Base-by-base conservation (phyloP, 2,888 invertebrate genomes). In the Epistrophella euchroma region DNA sequence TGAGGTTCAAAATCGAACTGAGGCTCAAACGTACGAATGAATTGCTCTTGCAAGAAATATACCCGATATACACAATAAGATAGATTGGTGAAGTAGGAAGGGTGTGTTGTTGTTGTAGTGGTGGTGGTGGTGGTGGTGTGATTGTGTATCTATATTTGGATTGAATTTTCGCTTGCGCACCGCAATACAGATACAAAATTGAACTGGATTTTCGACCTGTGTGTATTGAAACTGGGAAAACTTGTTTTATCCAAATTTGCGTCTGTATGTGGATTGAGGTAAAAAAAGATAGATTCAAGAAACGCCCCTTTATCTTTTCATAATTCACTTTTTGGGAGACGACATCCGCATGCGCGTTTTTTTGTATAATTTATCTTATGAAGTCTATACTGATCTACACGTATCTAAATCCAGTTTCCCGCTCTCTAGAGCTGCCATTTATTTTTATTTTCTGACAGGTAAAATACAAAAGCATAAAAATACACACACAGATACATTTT, bases 1-100 rank as follows among this genome's bases (percentile, higher is more conserved):
- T 77, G 82, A 82, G 82, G 77, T 78, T 86, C 86, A 74, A 78
- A 78, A 71, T 78, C 78, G 82, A 86, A 86, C 86, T 86, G 82
- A 74, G 74, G 77, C 78, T 74, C 77, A 72, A 6, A 9, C 19
- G 45, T 19, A 45, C 19, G 32, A 64, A 32, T 64, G 45, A 43
- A 35, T 52, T 43, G n/a, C 43, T 55, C 17, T 62, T 86, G 28
- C 62, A 64, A 62, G 52, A 43, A 47, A 68, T 76, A 70, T 60
- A 68, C 60, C 62, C 56, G 62, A 28, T 6, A 28, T 6, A 66
- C 43, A 68, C 47, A 60, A 50, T 4, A 25, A 25, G 19, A 66
- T 19, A 35, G 45, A 5, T 45, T 45, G 19, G 56, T 52, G 62
- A 56, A 35, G 75, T 28, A 32, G 64, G 64, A 68, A 71, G 84